Evolutionary conservation across 2,888 invertebrate genomes (phyloP).

Genomic region (Synanthedon formicaeformis): DNA sequence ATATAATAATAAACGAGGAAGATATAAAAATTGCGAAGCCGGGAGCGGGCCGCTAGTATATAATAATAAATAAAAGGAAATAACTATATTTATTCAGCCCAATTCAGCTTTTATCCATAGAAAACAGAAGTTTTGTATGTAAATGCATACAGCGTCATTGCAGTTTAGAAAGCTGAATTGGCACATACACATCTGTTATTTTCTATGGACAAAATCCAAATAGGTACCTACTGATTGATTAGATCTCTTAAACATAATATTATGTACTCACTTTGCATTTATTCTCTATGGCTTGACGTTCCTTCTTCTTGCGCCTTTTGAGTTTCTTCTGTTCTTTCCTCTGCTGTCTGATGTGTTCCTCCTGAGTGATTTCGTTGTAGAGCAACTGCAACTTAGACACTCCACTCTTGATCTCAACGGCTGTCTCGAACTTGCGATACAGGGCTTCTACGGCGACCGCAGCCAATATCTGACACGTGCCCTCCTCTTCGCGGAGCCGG

Average conservation of each 20-base stretch:
- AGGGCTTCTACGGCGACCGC: conserved; percentile 89
- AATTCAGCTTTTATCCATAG: too few species aligned
- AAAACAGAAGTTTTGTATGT: too few species aligned
- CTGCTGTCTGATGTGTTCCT: conserved; percentile 86
- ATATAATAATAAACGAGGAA: too few species aligned
- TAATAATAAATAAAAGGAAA: too few species aligned
- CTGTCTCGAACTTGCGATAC: conserved; percentile 89
- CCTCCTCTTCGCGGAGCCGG: conserved; percentile 89
- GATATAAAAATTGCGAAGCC: too few species aligned
- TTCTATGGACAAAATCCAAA: neutral
- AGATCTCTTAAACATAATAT: neutral
- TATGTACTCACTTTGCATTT: conserved; percentile 46
- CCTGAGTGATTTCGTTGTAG: conserved; percentile 88
- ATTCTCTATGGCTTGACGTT: conserved; percentile 48
- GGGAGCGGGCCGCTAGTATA: too few species aligned
- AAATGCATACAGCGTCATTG: too few species aligned
- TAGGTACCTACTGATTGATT: neutral
- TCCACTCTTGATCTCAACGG: conserved; percentile 89
- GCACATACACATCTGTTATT: neutral
- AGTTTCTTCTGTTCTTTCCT: conserved; percentile 90
- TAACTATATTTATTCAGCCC: too few species aligned
- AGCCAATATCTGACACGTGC: conserved; percentile 93
- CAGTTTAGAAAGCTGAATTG: neutral
- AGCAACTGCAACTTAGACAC: conserved; percentile 89
- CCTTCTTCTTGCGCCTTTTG: conserved; percentile 80